Conservation (phyloP, 2,113 vertebrate species). For the Neodontobutis hainanensis region DNA sequence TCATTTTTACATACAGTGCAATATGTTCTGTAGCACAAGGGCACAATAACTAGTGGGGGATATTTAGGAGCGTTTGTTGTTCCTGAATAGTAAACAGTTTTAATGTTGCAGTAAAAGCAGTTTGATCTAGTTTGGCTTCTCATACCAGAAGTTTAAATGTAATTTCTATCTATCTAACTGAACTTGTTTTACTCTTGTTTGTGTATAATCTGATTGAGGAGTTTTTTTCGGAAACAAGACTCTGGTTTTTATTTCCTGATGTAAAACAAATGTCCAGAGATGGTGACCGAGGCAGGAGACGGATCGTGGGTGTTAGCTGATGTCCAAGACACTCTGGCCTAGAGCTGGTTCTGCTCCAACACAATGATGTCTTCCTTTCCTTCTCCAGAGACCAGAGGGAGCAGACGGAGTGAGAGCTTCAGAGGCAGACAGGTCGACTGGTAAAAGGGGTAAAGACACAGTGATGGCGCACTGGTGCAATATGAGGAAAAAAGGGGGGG, state of each 20-base stretch:
- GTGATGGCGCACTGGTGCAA: conserved; percentile 31
- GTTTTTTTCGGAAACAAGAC: background rate
- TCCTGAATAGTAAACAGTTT: conserved; percentile 77
- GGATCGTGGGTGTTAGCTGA: conserved; percentile 56
- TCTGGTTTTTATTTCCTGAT: conserved; percentile 17
- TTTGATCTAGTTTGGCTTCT: conserved; percentile 61
- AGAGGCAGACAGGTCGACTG: conserved; percentile 56
- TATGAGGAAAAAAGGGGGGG: conserved; percentile 41
- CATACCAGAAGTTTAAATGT: conserved; percentile 56
- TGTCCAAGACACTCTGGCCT: conserved; percentile 40
- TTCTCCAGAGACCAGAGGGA: conserved; percentile 64
- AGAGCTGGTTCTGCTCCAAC: conserved; percentile 72
- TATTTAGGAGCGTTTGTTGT: conserved; percentile 76
- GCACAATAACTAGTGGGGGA: conserved; percentile 75
- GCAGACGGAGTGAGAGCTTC: conserved; percentile 54
- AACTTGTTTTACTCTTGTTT: conserved; percentile 9
- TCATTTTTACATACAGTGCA: conserved; percentile 80
- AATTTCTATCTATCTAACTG: conserved; percentile 33
- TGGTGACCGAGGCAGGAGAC: conserved; percentile 26
- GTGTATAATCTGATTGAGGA: background rate
- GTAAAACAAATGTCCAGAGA: conserved; percentile 24
- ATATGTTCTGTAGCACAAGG: conserved; percentile 76
- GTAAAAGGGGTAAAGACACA: conserved; percentile 39
- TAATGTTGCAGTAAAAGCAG: conserved; percentile 70
- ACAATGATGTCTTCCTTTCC: conserved; percentile 60